Evolutionary conservation across 2,113 vertebrate species (phyloP), one percentile per base, ranked within the genome.

Genomic region (Psilopsiagon aymara): DNA sequence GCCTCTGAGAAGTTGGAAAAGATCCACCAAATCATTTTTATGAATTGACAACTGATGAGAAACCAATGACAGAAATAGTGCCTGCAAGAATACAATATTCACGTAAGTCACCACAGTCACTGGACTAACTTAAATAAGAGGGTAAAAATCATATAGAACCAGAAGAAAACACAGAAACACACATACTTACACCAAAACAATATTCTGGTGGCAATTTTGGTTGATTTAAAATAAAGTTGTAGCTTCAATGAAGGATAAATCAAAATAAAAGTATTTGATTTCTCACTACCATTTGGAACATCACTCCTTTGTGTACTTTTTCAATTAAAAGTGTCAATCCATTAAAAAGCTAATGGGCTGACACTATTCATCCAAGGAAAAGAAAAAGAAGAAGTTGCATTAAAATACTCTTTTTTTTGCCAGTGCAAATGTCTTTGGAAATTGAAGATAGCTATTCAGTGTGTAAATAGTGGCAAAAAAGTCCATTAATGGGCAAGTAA

Each of bases 21-120:
- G 1, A 44, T 28, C 3, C 1, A 68, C 3, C 1, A 8, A 27
- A 1, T 27, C 2, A 3, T 67, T 69, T 74, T 49, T 24, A 60
- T 18, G 3, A 53, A 35, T 0, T 69, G 63, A 69, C 11, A 41
- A 7, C 1, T 10, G 39, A 7, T 67, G 43, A 66, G 11, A 74
- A 82, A n/a, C 4, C 17, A 88, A 29, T 12, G 3, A 59, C 27
- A 64, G 43, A 89, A 91, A n/a, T 63, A 18, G 9, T 33, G 29
- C 16, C 13, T 85, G 21, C 4, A 62, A 62, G 44, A 55, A 66
- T 28, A 12, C 19, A 16, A 7, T 17, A 10, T 8, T 51, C 55
- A 53, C 0, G 6, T 23, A 25, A 31, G 7, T 29, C 9, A 33
- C 12, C 35, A 11, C 31, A 8, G 19, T 71, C 6, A 76, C 16